Base-by-base conservation (phyloP, 1,140 invertebrate species). In the Orius insidiosus region DNA sequence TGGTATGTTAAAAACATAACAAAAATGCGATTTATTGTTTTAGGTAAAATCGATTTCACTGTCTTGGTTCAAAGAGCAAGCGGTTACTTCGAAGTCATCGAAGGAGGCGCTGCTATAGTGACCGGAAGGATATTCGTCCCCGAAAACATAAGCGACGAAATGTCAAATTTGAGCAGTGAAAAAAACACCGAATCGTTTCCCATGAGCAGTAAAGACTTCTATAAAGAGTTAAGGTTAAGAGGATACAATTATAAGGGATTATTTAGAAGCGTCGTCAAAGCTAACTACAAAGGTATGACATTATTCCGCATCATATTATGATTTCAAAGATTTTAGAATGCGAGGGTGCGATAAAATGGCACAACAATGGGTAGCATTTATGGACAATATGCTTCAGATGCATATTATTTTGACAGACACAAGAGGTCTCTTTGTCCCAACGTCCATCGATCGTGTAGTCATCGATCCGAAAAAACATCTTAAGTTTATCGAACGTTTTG, bases 331-430 rank as follows among this genome's bases (percentile, higher is more conserved):
- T 14, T 63, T 50, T 37, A 63, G 47, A 60, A 79, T 75, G 14
- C 59, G 58, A 37, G 31, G 53, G 51, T 11, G 37, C 32, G 14
- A 61, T 78, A 0, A 51, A 54, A 24, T 89, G 85, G 85, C 62
- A 63, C 10, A 77, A 79, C 54, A 90, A 93, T 96, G 86, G 86
- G 76, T 90, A 0, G 73, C 86, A 0, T 95, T 92, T 60, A 75
- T 95, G 70, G 92, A 96, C 60, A 87, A 80, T 11, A 82, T 95
- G 76, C 62, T 95, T 11, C 92, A 96, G 60, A 74, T 93, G 50
- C 74, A 80, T 51, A 77, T 94, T 38, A 56, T 94, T 1, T 70
- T 72, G 18, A 63, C 71, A n/a, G 80, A 86, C 52, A 76, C 77
- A 0, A 63, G 81, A 49, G 69, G 74, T 13, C 68, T 95, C 0